Conservation (phyloP, 2,888 invertebrate species). For the Gastracanthus pulcherrimus region DNA sequence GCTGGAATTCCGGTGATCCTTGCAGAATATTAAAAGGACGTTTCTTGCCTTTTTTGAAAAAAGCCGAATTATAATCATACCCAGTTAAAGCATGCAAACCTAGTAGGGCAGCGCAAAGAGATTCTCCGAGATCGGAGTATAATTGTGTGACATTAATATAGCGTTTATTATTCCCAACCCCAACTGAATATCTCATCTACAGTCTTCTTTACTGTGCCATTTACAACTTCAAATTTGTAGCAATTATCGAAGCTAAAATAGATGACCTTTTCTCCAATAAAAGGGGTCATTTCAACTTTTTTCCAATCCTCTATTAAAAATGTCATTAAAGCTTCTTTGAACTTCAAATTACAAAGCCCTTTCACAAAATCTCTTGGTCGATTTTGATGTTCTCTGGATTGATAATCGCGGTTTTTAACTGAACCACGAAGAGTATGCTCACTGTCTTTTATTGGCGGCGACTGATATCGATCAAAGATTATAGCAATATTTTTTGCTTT, state of each 20-base stretch:
- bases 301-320: conserved; percentile 59
- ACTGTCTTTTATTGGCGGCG: conserved; percentile 7
- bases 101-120: not conserved
- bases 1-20: too few species aligned
- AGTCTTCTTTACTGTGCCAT: conserved; percentile 34
- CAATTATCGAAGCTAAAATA: conserved; percentile 57
- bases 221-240: conserved; percentile 45
- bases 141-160: conserved; percentile 23
- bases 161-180: not conserved
- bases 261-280: conserved; percentile 57
- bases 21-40: too few species aligned
- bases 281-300: conserved; percentile 44
- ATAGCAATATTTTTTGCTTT: conserved; percentile 63
- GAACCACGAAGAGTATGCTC: not conserved
- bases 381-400: conserved; percentile 55
- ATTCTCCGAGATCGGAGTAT: not conserved
- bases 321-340: conserved; percentile 41
- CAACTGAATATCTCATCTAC: not conserved
- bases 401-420: conserved; percentile 35
- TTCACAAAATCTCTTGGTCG: conserved; percentile 57
- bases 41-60: too few species aligned
- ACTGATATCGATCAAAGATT: conserved; percentile 46
- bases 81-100: not conserved
- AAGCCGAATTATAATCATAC: not conserved
- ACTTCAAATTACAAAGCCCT: conserved; percentile 60